Evolutionary conservation across 1,140 invertebrate species (phyloP).

Genomic region (Plutomurus gul): DNA sequence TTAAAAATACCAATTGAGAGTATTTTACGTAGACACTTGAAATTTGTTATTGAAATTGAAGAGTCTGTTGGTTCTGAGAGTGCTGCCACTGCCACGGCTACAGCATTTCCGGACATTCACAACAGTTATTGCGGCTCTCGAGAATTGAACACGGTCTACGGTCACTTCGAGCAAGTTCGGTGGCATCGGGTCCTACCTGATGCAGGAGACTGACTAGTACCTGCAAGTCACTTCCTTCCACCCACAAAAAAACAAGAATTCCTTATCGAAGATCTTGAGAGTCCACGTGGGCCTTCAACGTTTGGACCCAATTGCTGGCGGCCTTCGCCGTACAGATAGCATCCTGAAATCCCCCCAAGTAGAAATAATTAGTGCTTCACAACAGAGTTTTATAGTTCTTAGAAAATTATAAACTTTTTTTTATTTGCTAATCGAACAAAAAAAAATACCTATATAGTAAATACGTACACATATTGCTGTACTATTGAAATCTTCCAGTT

Average conservation of each 20-base stretch:
- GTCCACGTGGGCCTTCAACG: slow-evolving; percentile 27
- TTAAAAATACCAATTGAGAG: slow-evolving; percentile 13
- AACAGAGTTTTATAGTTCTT: no score
- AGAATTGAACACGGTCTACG: not conserved
- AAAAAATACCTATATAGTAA: no score
- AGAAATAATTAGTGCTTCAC: no score
- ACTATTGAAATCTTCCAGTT: no score
- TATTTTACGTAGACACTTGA: slow-evolving; percentile 8
- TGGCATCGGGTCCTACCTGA: slow-evolving; percentile 45
- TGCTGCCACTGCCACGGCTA: not conserved
- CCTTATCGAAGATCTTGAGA: not conserved
- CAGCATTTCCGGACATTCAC: not conserved
- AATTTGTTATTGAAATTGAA: slow-evolving; percentile 19
- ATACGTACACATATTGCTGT: no score
- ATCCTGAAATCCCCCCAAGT: slow-evolving; percentile 1
- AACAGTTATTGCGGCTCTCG: not conserved
- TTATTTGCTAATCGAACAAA: no score
- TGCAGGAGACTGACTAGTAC: slow-evolving; percentile 52
- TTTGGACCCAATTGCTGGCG: slow-evolving; percentile 52
- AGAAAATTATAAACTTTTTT: no score
- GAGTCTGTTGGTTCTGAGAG: slow-evolving; percentile 12
- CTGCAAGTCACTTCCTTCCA: not conserved
- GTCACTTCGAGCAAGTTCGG: slow-evolving; percentile 45
- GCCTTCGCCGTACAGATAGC: slow-evolving; percentile 49
- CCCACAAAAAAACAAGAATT: not conserved